Conservation (phyloP, 2,888 invertebrate species). For the Acleris literana region DNA sequence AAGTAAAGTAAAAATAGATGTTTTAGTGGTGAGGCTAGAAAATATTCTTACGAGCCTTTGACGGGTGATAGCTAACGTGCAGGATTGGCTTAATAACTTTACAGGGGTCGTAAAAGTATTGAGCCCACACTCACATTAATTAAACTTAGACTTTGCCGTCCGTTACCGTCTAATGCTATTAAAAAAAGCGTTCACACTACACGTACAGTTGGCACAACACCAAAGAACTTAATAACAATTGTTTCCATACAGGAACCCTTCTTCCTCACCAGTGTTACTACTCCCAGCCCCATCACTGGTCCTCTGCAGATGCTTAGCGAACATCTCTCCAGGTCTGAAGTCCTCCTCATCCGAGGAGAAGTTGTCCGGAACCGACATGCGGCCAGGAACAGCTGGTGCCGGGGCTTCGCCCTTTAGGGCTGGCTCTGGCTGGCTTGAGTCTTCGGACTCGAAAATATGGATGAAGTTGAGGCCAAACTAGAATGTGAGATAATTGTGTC, state of each 20-base stretch:
- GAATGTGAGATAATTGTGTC: constrained; percentile 16
- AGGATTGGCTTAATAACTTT: too few relatives aligned
- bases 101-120: too few relatives aligned
- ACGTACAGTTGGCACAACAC: too few relatives aligned
- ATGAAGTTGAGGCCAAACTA: constrained; percentile 93
- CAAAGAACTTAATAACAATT: too few relatives aligned
- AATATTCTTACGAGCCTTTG: background rate
- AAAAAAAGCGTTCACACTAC: too few relatives aligned
- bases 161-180: too few relatives aligned
- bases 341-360: constrained; percentile 84
- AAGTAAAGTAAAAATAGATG: too few relatives aligned
- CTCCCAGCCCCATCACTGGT: constrained; percentile 43
- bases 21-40: background rate
- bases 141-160: too few relatives aligned
- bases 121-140: too few relatives aligned
- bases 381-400: constrained; percentile 39
- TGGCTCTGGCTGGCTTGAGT: constrained; percentile 19
- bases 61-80: too few relatives aligned
- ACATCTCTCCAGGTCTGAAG: constrained; percentile 86
- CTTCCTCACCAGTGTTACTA: constrained; percentile 22
- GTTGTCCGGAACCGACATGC: constrained; percentile 62
- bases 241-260: too few relatives aligned
- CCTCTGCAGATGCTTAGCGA: constrained; percentile 75
- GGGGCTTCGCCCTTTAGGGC: constrained; percentile 28
- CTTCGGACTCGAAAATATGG: constrained; percentile 83